These are phyloP conservation scores for Ophioninae sp. DNA, from an alignment of 2,888 invertebrate species.

Conservation along the genomic window DNA sequence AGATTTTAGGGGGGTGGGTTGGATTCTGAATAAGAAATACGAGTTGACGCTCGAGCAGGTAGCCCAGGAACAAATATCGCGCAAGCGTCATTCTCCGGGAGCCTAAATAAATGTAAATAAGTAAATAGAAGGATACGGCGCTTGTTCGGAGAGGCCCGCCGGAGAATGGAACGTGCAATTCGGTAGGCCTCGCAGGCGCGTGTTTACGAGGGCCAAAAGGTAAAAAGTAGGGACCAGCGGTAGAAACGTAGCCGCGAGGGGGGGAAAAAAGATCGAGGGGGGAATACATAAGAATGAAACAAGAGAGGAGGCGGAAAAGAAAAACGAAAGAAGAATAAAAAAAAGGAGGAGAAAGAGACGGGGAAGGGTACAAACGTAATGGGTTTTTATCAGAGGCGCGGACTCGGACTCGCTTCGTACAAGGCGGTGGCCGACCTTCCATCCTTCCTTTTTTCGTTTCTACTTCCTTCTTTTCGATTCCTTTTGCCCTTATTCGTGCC, in stretches of 20 bases:
- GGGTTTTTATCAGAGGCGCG: slow-evolving; percentile 72
- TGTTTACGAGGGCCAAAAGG: slow-evolving; percentile 6
- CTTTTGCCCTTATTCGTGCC: slow-evolving; percentile 42
- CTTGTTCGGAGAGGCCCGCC: slow-evolving; percentile 4
- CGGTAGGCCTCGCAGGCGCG: slow-evolving; percentile 39
- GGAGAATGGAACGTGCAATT: slow-evolving; percentile 56
- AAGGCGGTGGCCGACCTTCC: slow-evolving; percentile 72
- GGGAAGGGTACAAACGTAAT: slow-evolving; percentile 66
- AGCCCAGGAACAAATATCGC: slow-evolving; percentile 39
- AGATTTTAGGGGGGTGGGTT: slow-evolving; percentile 5
- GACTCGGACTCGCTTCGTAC: slow-evolving; percentile 39
- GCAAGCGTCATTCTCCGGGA: slow-evolving; percentile 29
- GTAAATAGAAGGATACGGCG: slow-evolving; percentile 48
- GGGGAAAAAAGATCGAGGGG: background rate
- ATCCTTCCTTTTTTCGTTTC: slow-evolving; percentile 46
- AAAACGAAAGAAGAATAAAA: background rate
- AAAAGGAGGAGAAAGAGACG: background rate
- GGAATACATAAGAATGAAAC: background rate
- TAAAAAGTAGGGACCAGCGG: background rate
- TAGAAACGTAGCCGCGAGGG: background rate
- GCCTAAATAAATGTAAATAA: slow-evolving; percentile 69
- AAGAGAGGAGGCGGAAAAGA: background rate
- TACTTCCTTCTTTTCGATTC: slow-evolving; percentile 37
- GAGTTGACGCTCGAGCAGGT: slow-evolving; percentile 45
- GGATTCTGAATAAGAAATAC: slow-evolving; percentile 43